Percentiles rank a stretch among this genome's conserved stretches.
phyloP scores from a whole-genome alignment of 1,140 invertebrate genomes.

The Littorina saxatilis region DNA sequence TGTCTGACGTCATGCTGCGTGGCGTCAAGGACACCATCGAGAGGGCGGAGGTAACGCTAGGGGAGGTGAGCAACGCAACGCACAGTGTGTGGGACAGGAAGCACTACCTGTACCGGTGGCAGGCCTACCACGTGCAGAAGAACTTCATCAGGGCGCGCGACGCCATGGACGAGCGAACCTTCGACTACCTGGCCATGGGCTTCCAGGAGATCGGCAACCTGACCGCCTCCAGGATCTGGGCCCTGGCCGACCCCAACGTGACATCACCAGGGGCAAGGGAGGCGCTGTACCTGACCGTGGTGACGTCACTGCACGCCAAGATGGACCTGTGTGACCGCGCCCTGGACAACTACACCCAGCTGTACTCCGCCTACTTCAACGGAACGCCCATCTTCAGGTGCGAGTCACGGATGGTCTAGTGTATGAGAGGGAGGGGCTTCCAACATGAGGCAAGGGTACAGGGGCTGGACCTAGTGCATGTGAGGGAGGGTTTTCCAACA shows the following conservation, averaged over 20 bases:
- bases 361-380: slow-evolving; percentile 52
- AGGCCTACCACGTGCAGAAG: slow-evolving; percentile 52
- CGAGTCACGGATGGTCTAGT: no score
- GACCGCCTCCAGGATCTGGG: slow-evolving; percentile 13
- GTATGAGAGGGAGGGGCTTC: no score
- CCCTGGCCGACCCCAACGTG: not conserved
- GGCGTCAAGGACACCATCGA: slow-evolving; percentile 40
- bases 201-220: slow-evolving; percentile 42
- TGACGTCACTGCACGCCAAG: slow-evolving; percentile 42
- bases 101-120: slow-evolving; percentile 49
- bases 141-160: slow-evolving; percentile 58
- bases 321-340: slow-evolving; percentile 52
- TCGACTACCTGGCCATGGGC: slow-evolving; percentile 51
- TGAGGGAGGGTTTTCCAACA: no score
- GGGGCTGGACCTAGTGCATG: no score
- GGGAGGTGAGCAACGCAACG: slow-evolving; percentile 27
- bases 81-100: slow-evolving; percentile 43
- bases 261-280: not conserved
- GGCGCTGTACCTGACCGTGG: slow-evolving; percentile 39
- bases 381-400: slow-evolving; percentile 57
- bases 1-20: slow-evolving; percentile 40
- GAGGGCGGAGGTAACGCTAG: slow-evolving; percentile 34
- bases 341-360: slow-evolving; percentile 51
- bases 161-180: slow-evolving; percentile 64
- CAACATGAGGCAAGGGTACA: no score